Evolutionary conservation across 2,888 invertebrate species (phyloP), one percentile per base, ranked within the genome.

Genomic region (Drosophila subsilvestris): DNA sequence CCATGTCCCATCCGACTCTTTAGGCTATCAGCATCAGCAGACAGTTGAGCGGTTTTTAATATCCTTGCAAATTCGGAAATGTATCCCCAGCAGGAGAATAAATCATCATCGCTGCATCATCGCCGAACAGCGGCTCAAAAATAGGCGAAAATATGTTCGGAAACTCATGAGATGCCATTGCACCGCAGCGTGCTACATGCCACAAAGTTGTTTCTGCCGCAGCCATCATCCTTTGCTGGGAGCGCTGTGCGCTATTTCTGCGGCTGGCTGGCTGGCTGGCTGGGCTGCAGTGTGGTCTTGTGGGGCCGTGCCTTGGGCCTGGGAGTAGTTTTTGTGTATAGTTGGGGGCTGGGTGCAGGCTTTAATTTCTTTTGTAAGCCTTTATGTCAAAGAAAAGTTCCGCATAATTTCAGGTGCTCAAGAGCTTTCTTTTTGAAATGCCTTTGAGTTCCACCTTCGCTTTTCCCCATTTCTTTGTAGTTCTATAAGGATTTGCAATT

Each of bases 381-480:
- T n/a, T 37, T 37, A 51, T 44, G 69, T 65, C 67, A 70, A 76
- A 78, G 76, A 44, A 51, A 71, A 78, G 79, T 75, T 62, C 53
- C 57, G 76, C 78, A 78, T 80, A 66, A 75, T 70, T 65, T 58
- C 50, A 60, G 60, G 59, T 47, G 51, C 53, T 68, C 59, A 55
- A 59, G 42, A 49, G 66, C 58, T 29, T 65, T 9, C 65, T 49
- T 56, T 75, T 48, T 61, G 67, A 54, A 45, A 48, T 58, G 54
- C 18, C n/a, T 22, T 37, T 44, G 17, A 10, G 29, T 17, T 51
- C 32, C n/a, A 22, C 18, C 22, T 2, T 20, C 22, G 12, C 42
- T 44, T 44, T 10, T 18, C 25, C 25, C 25, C 25, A 25, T 56
- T 45, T 49, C 44, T 14, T 8, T 12, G 22, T 45, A 49, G 20